These are phyloP conservation scores for Apis dorsata DNA, from an alignment of 1,140 invertebrate genomes.

Conservation along the genomic window DNA sequence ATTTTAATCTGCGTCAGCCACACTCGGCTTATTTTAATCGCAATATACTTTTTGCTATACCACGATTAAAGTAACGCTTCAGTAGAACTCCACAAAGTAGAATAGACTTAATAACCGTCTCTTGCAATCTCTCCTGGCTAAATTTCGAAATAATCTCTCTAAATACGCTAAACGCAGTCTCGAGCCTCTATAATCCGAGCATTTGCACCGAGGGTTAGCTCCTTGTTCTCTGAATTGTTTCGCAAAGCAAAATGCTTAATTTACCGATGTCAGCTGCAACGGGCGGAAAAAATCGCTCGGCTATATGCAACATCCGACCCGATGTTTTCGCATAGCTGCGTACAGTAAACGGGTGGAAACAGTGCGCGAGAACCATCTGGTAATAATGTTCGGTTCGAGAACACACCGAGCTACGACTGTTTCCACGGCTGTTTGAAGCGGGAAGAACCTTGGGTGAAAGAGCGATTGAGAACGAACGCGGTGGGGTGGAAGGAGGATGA, in stretches of 20 bases:
- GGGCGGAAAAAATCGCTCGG: slow-evolving; percentile 2
- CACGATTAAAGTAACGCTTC: neutral
- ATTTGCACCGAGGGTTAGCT: neutral
- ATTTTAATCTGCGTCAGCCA: too few species aligned
- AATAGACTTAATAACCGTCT: neutral
- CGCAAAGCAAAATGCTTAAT: neutral
- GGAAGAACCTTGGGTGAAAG: too few species aligned
- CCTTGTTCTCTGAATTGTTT: neutral
- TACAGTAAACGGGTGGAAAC: slow-evolving; percentile 8
- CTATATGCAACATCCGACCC: neutral
- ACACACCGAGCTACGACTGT: slow-evolving; percentile 36
- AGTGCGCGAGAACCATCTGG: slow-evolving; percentile 25
- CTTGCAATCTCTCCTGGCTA: neutral
- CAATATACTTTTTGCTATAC: too few species aligned
- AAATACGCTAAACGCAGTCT: neutral
- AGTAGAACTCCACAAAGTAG: neutral
- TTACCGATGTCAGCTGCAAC: slow-evolving; percentile 5
- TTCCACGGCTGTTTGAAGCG: neutral
- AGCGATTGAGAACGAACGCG: neutral
- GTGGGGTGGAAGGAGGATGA: neutral
- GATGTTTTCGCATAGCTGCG: slow-evolving; percentile 22
- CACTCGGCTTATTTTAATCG: too few species aligned
- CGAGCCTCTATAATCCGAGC: neutral
- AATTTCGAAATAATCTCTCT: neutral
- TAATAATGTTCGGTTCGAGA: slow-evolving; percentile 36